phyloP scores from a whole-genome alignment of 2,888 invertebrate genomes.

The Meteorus cinctellus region DNA sequence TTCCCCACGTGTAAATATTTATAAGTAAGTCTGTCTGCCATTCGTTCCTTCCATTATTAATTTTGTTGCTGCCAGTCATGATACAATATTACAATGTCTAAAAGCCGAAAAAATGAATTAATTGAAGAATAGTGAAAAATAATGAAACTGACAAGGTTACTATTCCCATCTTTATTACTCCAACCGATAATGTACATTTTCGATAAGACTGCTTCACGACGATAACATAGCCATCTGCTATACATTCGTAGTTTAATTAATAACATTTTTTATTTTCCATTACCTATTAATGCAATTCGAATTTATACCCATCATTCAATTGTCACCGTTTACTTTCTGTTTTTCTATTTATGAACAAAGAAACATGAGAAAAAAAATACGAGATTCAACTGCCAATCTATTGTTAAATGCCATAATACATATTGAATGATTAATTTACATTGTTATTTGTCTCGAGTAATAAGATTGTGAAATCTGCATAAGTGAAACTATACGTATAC shows the following conservation, averaged over 20 bases:
- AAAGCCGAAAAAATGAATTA: not conserved
- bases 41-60: conserved; percentile 53
- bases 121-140: not conserved
- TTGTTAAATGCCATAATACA: conserved; percentile 63
- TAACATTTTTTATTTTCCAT: conserved; percentile 44
- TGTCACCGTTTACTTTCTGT: conserved; percentile 33
- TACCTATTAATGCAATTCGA: conserved; percentile 21
- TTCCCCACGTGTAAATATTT: not conserved
- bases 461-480: conserved; percentile 51
- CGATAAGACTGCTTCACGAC: conserved; percentile 68
- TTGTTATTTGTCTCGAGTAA: conserved; percentile 58
- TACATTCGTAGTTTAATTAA: conserved; percentile 56
- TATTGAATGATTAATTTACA: conserved; percentile 52
- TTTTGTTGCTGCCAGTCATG: conserved; percentile 44
- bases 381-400: conserved; percentile 65
- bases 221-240: conserved; percentile 56
- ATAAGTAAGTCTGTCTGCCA: conserved; percentile 41
- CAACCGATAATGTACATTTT: conserved; percentile 44
- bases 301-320: conserved; percentile 27
- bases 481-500: not conserved
- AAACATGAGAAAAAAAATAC: conserved; percentile 50
- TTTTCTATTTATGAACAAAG: conserved; percentile 27
- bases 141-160: conserved; percentile 46
- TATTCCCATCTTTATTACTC: conserved; percentile 26
- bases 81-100: conserved; percentile 4